Base-by-base conservation (phyloP, 92 coral and sea anemone genomes). In the Chrysogorgia sp. region DNA sequence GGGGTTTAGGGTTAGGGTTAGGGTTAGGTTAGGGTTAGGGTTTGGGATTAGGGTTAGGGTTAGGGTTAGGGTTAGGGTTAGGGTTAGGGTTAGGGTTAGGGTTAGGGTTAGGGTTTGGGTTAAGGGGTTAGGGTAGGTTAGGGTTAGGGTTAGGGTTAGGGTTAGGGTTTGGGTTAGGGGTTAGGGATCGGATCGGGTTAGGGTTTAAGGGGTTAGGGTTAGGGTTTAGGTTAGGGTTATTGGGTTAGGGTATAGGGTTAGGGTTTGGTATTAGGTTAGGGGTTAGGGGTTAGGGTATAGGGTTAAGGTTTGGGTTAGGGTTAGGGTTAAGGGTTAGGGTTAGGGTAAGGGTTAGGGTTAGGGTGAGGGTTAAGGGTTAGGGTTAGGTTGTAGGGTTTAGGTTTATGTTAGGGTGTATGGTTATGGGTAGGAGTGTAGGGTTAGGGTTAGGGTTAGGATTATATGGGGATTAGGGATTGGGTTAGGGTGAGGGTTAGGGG, bases 221-320 rank as follows among this genome's bases (percentile, higher is more conserved):
- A 20, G 65, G 78, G 78, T 0, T 71, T 1, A 10, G 78, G 78
- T 48, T 58, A 52, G 59, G 59, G 59, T 52, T n/a, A n/a, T n/a
- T n/a, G n/a, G n/a, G n/a, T n/a, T n/a, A n/a, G n/a, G n/a, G n/a
- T n/a, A n/a, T 52, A 72, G 79, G 79, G 79, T 72, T 72, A 0
- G 34, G 78, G 63, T 48, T 71, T 0, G 78, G 79, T 40, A 3
- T 52, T 12, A 0, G 79, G 61, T 34, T 72, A 28, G 9, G 79
- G 79, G n/a, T n/a, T 34, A 47, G 59, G 82, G 55, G 58, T 52
- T 61, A 58, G 37, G 82, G 82, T 25, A n/a, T 76, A 52, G 34
- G 67, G 59, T 52, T 70, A 55, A 62, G 84, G 59, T 75, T 75
- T 81, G 24, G 80, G 80, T 81, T 71, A 70, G 85, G 85, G 80